These are phyloP conservation scores for Alauda arvensis DNA, from an alignment of 2,797 vertebrate species.

Conservation along the genomic window DNA sequence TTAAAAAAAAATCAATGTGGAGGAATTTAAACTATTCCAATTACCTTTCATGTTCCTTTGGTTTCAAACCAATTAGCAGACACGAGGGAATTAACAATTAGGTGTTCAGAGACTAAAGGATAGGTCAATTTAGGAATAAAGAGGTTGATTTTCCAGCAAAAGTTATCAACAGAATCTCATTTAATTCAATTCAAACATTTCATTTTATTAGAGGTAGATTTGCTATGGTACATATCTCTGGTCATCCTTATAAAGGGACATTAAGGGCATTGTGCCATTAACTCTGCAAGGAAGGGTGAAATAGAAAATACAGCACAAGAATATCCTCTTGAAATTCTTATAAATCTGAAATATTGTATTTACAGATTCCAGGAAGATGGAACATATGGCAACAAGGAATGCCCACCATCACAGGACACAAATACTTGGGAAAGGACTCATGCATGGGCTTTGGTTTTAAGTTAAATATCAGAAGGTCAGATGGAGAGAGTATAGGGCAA, in stretches of 20 bases:
- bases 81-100: conserved; percentile 6
- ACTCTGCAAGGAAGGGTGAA: background rate
- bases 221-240: background rate
- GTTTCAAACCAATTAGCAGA: conserved; percentile 8
- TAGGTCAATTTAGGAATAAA: conserved; percentile 34
- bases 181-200: conserved; percentile 26
- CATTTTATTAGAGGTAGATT: background rate
- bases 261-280: background rate
- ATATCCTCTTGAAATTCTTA: background rate
- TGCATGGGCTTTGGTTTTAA: background rate
- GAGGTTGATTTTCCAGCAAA: conserved; percentile 6
- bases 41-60: background rate
- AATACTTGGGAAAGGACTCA: background rate
- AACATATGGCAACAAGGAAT: background rate
- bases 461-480: background rate
- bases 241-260: background rate
- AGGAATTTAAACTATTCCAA: background rate
- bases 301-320: background rate
- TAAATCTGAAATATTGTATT: background rate
- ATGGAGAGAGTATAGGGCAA: background rate
- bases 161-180: conserved; percentile 16
- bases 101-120: conserved; percentile 5
- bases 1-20: background rate
- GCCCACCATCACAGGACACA: background rate
- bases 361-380: background rate